Base-by-base conservation (phyloP, 2,888 invertebrate species). In the Mimachlamys varia region DNA sequence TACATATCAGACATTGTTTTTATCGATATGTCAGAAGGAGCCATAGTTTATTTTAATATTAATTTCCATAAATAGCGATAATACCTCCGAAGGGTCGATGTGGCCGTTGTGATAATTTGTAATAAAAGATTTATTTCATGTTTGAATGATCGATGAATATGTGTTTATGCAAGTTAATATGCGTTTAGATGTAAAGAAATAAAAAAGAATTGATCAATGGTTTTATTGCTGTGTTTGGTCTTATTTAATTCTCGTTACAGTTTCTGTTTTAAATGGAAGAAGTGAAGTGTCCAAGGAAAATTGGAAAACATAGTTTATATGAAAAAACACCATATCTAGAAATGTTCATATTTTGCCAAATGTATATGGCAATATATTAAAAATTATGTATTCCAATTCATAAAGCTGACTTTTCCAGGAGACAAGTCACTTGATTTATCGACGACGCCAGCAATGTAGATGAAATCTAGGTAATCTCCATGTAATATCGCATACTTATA, bases 101-200 rank as follows among this genome's bases (percentile, higher is more conserved):
- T 27, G 76, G 22, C 76, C 76, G n/a, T 76, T 76, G 76, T 76
- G 76, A 76, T 76, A 76, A 76, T 76, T 12, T 76, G 27, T 12
- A 33, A 76, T 5, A 7, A 44, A 76, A 58, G n/a, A 53, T 76
- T 76, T 27, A 33, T 44, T 44, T 44, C 7, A 76, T 5, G 76
- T 76, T 76, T 76, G 5, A 76, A 22, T 76, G 76, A 19, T 53
- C 10, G 2, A 62, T 3, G n/a, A 17, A 22, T 33, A 33, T 33
- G 33, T 33, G 33, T 76, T 76, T 76, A 76, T 76, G 33, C 33
- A 76, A 76, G n/a, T 22, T 58, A 22, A 27, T 0, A n/a, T 76
- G 27, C 33, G 3, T 76, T 76, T 76, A 76, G 12, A 3, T 22
- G 44, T 44, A 44, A 33, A 12, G 4, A 27, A 76, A 76, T 76